Percentiles rank a stretch among this genome's conserved stretches.
phyloP scores from a whole-genome alignment of 37 sponge, comb jelly and placozoan species.

The Chondrilla cf. caribensis region DNA sequence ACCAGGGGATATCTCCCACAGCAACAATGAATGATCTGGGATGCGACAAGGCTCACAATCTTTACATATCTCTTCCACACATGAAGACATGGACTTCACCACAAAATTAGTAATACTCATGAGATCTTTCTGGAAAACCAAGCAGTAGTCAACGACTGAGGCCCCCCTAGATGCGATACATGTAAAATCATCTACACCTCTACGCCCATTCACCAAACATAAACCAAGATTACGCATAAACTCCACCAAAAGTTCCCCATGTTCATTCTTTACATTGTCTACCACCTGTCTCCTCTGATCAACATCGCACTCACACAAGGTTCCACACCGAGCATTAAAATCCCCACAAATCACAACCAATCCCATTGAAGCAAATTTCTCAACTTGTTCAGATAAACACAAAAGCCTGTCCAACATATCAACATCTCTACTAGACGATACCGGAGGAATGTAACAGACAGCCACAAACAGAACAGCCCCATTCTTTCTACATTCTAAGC shows the following conservation, averaged over 20 bases:
- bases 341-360: constrained; percentile 2
- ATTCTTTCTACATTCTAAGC: background rate
- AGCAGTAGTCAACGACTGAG: constrained; percentile 6
- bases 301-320: background rate
- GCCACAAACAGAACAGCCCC: background rate
- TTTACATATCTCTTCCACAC: background rate
- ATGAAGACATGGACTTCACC: background rate
- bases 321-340: constrained; percentile 3
- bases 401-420: background rate
- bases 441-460: constrained; percentile 10
- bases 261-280: background rate
- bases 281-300: background rate
- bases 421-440: background rate
- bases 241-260: background rate
- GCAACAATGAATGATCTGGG: background rate
- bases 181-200: background rate
- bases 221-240: background rate
- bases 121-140: background rate
- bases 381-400: background rate
- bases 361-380: background rate
- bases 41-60: background rate
- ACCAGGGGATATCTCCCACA: background rate
- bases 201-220: constrained; percentile 4
- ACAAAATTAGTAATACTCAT: background rate
- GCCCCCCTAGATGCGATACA: background rate